These are phyloP conservation scores for Mesoligia furuncula DNA, from an alignment of 2,888 invertebrate genomes.

Conservation along the genomic window DNA sequence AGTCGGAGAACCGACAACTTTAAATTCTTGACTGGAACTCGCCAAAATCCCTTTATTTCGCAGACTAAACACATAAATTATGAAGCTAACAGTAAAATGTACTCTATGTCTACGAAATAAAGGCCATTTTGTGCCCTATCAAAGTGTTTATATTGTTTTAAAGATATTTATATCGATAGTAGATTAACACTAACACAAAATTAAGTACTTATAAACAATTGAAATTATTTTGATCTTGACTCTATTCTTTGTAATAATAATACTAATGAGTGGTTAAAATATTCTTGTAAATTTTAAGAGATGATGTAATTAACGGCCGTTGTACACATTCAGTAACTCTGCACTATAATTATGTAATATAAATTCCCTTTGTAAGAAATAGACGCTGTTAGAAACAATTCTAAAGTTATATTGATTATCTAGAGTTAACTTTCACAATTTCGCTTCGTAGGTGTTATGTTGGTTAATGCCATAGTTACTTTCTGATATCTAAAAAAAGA, in stretches of 20 bases:
- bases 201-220: conserved; percentile 65
- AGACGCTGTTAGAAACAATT: conserved; percentile 80
- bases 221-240: conserved; percentile 68
- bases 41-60: conserved; percentile 58
- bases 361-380: conserved; percentile 83
- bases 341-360: conserved; percentile 85
- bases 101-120: conserved; percentile 48
- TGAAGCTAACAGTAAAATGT: conserved; percentile 42
- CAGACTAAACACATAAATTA: conserved; percentile 28
- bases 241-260: conserved; percentile 66
- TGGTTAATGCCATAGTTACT: conserved; percentile 85
- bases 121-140: conserved; percentile 55
- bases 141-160: conserved; percentile 64
- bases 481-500: conserved; percentile 82
- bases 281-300: conserved; percentile 80
- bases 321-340: conserved; percentile 85
- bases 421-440: conserved; percentile 80
- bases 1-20: conserved; percentile 40
- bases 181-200: conserved; percentile 62
- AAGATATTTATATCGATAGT: conserved; percentile 55
- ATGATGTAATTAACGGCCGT: conserved; percentile 83
- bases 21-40: conserved; percentile 58
- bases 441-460: conserved; percentile 87
- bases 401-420: conserved; percentile 78
- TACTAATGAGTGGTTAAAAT: conserved; percentile 69